Evolutionary conservation across 2,797 vertebrate species (phyloP).

Genomic region (Sphenopsis melanotis): DNA sequence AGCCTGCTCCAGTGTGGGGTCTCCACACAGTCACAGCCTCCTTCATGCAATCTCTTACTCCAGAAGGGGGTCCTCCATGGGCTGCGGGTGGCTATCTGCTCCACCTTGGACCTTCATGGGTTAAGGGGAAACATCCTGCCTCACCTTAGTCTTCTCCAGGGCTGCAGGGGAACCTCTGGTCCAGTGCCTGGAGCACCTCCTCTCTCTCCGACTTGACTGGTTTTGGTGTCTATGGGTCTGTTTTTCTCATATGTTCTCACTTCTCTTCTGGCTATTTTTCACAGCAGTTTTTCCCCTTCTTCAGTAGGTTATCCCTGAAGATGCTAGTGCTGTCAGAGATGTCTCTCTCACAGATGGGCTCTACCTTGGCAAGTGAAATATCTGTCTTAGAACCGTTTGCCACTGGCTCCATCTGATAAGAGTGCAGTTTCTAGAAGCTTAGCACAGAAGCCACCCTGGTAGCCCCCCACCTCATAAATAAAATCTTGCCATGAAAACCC

Average conservation of each 20-base stretch:
- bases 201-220: neutral
- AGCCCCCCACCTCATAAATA: accelerated
- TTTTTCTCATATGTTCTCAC: neutral
- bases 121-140: neutral
- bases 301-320: neutral
- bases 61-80: accelerated
- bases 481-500: neutral
- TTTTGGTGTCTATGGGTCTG: neutral
- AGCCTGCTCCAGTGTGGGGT: accelerated
- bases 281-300: accelerated
- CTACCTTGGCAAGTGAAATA: no score
- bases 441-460: accelerated
- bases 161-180: neutral
- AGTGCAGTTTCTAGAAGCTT: neutral
- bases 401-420: neutral
- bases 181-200: accelerated
- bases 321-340: accelerated
- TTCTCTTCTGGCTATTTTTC: neutral
- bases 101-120: accelerated
- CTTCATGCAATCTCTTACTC: neutral
- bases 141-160: neutral
- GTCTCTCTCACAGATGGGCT: accelerated
- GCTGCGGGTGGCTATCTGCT: neutral
- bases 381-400: neutral
- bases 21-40: neutral